Conservation (phyloP, 1,140 invertebrate species). For the Pemphigus obesinymphae region DNA sequence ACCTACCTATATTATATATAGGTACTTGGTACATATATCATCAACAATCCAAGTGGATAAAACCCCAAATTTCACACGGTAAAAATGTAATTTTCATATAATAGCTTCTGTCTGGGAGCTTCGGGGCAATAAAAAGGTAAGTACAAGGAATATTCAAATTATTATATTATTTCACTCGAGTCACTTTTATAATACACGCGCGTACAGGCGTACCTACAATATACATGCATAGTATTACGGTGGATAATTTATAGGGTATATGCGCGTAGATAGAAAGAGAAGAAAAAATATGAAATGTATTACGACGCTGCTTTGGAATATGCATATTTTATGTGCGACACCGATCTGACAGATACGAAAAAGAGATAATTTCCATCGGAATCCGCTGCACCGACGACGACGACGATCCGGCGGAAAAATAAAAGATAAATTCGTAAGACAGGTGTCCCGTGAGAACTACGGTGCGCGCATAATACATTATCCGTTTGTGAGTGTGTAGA, state of each 20-base stretch:
- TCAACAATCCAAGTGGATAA: neutral
- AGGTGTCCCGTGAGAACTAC: conserved; percentile 39
- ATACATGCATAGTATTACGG: neutral
- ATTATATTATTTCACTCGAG: neutral
- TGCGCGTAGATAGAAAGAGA: neutral
- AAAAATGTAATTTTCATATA: conserved; percentile 32
- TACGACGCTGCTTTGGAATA: conserved; percentile 29
- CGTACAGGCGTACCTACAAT: neutral
- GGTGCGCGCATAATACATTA: conserved; percentile 37
- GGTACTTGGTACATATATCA: neutral
- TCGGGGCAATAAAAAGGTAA: conserved; percentile 1
- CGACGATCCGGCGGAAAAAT: conserved; percentile 34
- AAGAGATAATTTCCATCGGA: conserved; percentile 41
- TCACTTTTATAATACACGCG: too few species aligned
- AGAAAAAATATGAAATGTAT: conserved; percentile 14
- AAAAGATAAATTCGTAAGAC: conserved; percentile 42
- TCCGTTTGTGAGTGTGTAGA: neutral
- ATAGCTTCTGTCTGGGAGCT: conserved; percentile 11
- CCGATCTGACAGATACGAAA: conserved; percentile 42
- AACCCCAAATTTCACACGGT: conserved; percentile 14
- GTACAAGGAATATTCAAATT: conserved; percentile 17
- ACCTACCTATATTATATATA: neutral
- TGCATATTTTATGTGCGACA: conserved; percentile 38
- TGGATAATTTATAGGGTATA: conserved; percentile 29
- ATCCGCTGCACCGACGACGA: neutral